phyloP scores from a whole-genome alignment of 2,888 invertebrate genomes.

The Erannis defoliaria region DNA sequence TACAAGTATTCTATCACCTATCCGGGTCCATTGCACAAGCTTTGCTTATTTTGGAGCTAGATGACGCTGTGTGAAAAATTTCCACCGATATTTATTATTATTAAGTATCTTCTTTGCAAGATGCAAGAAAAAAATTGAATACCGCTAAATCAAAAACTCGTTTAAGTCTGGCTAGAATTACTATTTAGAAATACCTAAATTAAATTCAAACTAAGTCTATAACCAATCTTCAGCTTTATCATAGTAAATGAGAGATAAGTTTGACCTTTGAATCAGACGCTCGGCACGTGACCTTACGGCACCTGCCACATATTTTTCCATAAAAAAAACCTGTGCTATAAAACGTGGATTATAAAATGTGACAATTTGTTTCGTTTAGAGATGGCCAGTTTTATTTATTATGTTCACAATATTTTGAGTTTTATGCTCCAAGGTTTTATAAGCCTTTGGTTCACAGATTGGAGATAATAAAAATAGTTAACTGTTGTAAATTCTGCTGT shows the following conservation, averaged over 20 bases:
- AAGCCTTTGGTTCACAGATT: slow-evolving; percentile 1
- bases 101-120: no score
- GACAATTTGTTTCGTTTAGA: slow-evolving; percentile 14
- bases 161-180: no score
- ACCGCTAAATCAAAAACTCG: no score
- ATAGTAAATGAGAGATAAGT: slow-evolving; percentile 8
- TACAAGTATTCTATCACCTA: no score
- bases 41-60: no score
- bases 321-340: slow-evolving; percentile 18
- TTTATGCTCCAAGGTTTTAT: no score
- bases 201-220: not conserved
- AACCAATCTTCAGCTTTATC: not conserved
- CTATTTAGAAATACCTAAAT: no score
- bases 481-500: no score
- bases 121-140: no score
- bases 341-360: slow-evolving; percentile 15
- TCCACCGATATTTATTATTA: no score
- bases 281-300: slow-evolving; percentile 27
- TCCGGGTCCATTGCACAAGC: no score
- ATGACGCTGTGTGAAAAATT: no score
- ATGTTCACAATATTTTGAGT: slow-evolving; percentile 6
- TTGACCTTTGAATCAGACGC: slow-evolving; percentile 27
- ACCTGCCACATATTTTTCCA: slow-evolving; percentile 37
- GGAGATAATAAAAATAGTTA: not conserved
- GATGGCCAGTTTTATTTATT: slow-evolving; percentile 7